Conservation (phyloP, 2,797 vertebrate species). For the Cossypha niveicapilla region DNA sequence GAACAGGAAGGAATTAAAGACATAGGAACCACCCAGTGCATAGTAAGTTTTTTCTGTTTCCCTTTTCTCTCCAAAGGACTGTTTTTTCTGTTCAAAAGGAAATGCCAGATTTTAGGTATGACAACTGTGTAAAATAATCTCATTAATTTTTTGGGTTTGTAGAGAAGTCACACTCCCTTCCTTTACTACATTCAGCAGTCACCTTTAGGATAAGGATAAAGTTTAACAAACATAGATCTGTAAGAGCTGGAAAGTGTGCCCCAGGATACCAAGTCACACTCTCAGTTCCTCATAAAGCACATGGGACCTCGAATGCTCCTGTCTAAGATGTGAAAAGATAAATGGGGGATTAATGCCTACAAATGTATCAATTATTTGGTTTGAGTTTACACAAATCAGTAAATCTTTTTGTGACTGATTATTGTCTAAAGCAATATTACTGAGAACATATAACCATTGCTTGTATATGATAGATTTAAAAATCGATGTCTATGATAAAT, state of each 20-base stretch:
- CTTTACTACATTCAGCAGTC: background rate
- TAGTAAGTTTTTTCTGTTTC: background rate
- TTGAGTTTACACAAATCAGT: background rate
- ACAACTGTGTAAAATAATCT: background rate
- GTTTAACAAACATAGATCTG: rapidly evolving
- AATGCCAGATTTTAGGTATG: background rate
- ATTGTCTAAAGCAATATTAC: background rate
- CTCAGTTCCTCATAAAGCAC: background rate
- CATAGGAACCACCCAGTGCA: background rate
- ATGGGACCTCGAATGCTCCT: background rate
- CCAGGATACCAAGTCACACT: background rate
- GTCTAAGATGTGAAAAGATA: background rate
- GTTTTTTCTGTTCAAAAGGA: background rate
- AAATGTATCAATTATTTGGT: background rate
- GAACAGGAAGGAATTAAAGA: background rate
- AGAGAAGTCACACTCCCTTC: background rate
- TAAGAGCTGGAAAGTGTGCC: background rate
- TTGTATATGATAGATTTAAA: background rate
- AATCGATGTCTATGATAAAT: conserved; percentile 11
- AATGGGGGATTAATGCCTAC: background rate
- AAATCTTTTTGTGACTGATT: background rate
- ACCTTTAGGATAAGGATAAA: background rate
- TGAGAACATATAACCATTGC: background rate
- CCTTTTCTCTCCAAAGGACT: background rate
- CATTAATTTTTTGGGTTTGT: background rate